phyloP scores from a whole-genome alignment of 2,113 vertebrate genomes.

The Pelecanus crispus region DNA sequence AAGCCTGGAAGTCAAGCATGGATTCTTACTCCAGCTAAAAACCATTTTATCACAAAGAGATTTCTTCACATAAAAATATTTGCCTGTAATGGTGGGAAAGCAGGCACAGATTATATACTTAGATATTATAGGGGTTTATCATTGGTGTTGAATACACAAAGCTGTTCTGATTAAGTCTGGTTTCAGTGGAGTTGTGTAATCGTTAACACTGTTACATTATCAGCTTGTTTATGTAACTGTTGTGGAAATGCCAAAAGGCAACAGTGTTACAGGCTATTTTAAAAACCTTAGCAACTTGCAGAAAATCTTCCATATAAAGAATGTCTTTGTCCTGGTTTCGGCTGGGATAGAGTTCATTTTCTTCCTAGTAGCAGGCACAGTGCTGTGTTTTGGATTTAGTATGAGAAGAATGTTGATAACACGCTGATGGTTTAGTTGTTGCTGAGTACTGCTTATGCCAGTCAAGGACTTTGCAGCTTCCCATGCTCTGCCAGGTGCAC shows the following conservation, averaged over 20 bases:
- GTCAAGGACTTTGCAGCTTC: too few species aligned
- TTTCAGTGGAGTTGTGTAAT: neutral
- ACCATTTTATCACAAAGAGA: neutral
- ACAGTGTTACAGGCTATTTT: neutral
- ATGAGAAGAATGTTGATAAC: too few species aligned
- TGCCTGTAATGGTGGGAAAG: neutral
- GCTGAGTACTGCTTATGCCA: too few species aligned
- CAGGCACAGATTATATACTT: neutral
- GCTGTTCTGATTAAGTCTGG: neutral
- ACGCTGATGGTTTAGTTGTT: too few species aligned
- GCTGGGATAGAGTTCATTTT: too few species aligned
- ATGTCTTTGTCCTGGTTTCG: too few species aligned
- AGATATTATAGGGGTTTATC: neutral
- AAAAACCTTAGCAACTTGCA: neutral
- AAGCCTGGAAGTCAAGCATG: neutral
- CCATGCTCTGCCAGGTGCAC: too few species aligned
- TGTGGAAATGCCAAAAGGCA: neutral
- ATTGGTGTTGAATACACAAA: neutral
- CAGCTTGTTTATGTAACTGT: neutral
- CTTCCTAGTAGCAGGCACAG: too few species aligned
- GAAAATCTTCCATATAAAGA: neutral
- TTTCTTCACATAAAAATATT: neutral
- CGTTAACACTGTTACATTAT: neutral
- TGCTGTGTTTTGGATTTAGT: too few species aligned
- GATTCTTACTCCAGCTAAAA: neutral